Evolutionary conservation across 2,888 invertebrate species (phyloP), one percentile per base, ranked within the genome.

Genomic region (Tyria jacobaeae): DNA sequence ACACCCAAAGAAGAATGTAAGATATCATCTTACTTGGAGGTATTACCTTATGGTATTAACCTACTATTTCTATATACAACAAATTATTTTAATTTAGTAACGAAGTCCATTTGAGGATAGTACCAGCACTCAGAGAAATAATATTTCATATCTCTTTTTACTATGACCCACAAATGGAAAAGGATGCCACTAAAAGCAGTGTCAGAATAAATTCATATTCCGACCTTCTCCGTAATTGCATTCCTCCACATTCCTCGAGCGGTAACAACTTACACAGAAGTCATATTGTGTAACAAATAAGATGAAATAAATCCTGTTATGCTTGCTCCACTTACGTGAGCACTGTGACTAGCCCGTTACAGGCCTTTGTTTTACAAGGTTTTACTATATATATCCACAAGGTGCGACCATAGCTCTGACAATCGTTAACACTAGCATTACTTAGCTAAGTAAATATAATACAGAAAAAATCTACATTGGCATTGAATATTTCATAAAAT

Each of bases 251-350:
- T 9, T 24, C 44, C 24, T 48, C 27, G 12, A 27, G 12, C 37
- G 41, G 25, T 17, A 1, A 44, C 44, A 1, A 12, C 44, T 44
- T 39, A 27, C 27, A 49, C 25, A 15, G 25, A 24, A 34, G 35
- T n/a, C 53, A 21, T 25, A 35, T 74, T 60, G 70, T 71, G 69
- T 77, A 66, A 77, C 76, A 80, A 85, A 84, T 84, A 76, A 85
- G 82, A 84, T 85, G 79, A 82, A 81, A 81, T 70, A 75, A 85
- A 87, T 84, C 86, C 82, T 78, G 82, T 85, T 85, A 84, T 49
- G 49, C 68, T 68, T 64, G 69, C 66, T 66, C 77, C 64, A 73
- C 64, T 73, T 70, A 61, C 63, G 61, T 66, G 68, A 57, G 51
- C 17, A 56, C 50, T 55, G 64, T 64, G 66, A 68, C 70, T 54